phyloP scores from a whole-genome alignment of 1,140 invertebrate species.

The Bombus superbus region DNA sequence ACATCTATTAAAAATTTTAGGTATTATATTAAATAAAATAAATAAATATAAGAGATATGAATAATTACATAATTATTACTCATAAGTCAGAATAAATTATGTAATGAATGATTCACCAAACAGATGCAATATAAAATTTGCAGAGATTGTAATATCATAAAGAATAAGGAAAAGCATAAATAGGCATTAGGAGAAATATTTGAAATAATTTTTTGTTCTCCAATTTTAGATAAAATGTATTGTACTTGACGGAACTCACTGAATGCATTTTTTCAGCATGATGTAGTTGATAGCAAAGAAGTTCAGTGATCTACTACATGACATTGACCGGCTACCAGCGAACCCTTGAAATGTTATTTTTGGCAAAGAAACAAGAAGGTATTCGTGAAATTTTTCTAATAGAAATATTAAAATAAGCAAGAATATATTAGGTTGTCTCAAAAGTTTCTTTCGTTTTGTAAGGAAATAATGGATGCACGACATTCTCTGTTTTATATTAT shows the following conservation, averaged over 20 bases:
- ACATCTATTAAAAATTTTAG: no score
- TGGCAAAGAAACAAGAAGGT: not conserved
- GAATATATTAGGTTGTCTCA: not conserved
- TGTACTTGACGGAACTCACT: not conserved
- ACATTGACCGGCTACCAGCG: not conserved
- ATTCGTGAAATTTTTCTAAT: not conserved
- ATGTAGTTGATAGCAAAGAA: not conserved
- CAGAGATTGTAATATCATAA: not conserved
- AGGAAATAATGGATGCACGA: no score
- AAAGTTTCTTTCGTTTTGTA: no score
- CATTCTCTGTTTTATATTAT: no score
- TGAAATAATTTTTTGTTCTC: not conserved
- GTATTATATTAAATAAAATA: not conserved
- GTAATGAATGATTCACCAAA: not conserved
- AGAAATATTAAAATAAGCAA: not conserved
- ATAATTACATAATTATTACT: not conserved
- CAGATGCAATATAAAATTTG: not conserved
- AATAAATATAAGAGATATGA: not conserved
- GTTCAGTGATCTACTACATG: not conserved
- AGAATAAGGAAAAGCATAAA: not conserved
- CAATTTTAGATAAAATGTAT: not conserved
- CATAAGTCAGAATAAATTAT: not conserved
- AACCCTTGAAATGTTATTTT: not conserved
- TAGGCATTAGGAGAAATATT: not conserved
- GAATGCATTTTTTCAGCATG: constrained; percentile 19